Evolutionary conservation across 2,113 vertebrate species (phyloP), one percentile per base, ranked within the genome.

Genomic region (Atractosteus spatula): DNA sequence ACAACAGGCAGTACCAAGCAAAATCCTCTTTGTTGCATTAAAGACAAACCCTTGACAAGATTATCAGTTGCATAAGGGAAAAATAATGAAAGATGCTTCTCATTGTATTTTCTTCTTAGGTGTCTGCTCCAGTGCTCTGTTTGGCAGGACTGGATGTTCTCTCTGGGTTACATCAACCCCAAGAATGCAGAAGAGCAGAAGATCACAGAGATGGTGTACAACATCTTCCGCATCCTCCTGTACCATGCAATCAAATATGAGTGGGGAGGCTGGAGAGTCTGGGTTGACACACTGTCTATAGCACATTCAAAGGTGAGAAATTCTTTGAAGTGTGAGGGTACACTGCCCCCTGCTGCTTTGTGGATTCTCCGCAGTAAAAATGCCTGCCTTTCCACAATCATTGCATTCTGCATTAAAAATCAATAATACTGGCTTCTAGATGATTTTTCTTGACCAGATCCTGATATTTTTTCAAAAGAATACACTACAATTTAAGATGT

Each of bases 141-240:
- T 76, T 99, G 97, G 97, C 97, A 99, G 88, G 97, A 99, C 81
- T 99, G 97, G 97, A 99, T 99, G 97, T 99, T 99, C 88, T 99
- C 97, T 72, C 94, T 99, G 71, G 97, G 97, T 74, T 99, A 99
- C 80, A 98, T 99, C 84, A 99, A 99, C 85, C 97, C 97, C 29
- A 99, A 99, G 86, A 98, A 93, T 86, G 94, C 96, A 0, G 97
- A 99, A 79, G 97, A 99, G 75, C 97, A 99, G 94, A 99, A 99
- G 86, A 97, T 99, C 81, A 95, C 96, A 0, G 97, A 99, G 86
- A 99, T 99, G 97, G 97, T 99, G 66, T 99, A 99, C 89, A 99
- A 98, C 88, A 99, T 99, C 78, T 99, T 99, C 80, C 91, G 97
- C 77, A 98, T 99, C 84, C 94, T 99, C 62, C 91, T 99, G 69